Conservation (phyloP, 2,113 vertebrate genomes). For the Carlito syrichta region DNA sequence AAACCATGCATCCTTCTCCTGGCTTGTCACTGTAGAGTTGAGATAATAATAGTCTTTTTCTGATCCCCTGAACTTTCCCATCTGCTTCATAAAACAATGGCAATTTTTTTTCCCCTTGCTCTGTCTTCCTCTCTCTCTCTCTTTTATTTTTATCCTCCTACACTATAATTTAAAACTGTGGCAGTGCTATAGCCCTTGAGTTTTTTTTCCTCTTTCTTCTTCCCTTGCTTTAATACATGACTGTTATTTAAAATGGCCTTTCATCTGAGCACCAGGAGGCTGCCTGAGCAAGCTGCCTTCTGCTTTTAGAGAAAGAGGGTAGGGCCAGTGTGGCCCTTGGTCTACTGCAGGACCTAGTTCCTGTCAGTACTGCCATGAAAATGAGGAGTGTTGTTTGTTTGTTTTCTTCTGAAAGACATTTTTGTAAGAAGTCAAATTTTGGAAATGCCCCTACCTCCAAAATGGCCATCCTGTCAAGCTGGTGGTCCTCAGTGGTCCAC, state of each 20-base stretch:
- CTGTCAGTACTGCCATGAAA: background rate
- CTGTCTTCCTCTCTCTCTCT: slow-evolving; percentile 77
- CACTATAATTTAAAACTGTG: slow-evolving; percentile 81
- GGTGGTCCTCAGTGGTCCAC: background rate
- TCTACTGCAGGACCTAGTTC: background rate
- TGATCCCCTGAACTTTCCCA: slow-evolving; percentile 88
- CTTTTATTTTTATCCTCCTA: slow-evolving; percentile 82
- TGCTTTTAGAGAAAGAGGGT: background rate
- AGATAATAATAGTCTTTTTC: slow-evolving; percentile 88
- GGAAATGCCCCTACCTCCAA: background rate
- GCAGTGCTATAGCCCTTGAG: slow-evolving; percentile 74
- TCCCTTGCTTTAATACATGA: slow-evolving; percentile 73
- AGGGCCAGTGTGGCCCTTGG: background rate
- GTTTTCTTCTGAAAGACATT: background rate
- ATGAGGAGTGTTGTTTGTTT: background rate
- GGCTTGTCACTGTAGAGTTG: slow-evolving; percentile 79
- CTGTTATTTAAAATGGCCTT: slow-evolving; percentile 80
- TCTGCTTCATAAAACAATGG: slow-evolving; percentile 88
- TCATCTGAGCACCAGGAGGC: slow-evolving; percentile 49
- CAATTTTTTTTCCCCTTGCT: slow-evolving; percentile 81
- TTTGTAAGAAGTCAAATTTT: background rate
- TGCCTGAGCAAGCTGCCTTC: background rate
- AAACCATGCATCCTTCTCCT: slow-evolving; percentile 79
- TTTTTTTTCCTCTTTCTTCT: slow-evolving; percentile 55
- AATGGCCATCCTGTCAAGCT: background rate